Conservation (phyloP, 2,888 invertebrate genomes). For the Aphodius sticticus region DNA sequence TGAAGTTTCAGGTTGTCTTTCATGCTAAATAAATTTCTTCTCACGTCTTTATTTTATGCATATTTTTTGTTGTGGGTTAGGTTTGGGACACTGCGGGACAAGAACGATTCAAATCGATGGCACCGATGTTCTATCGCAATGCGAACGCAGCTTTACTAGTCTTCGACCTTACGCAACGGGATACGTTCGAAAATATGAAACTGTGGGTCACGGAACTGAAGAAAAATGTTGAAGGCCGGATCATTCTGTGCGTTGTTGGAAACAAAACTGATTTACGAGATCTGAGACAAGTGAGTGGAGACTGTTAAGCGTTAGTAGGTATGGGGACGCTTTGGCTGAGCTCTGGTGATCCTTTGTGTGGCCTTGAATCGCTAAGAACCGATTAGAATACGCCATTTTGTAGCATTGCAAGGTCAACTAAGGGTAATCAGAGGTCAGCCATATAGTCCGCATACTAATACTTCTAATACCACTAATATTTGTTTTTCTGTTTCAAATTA, state of each 20-base stretch:
- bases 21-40: neutral
- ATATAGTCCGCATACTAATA: no score
- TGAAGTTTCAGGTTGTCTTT: constrained; percentile 76
- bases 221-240: constrained; percentile 79
- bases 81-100: constrained; percentile 93
- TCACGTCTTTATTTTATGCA: no score
- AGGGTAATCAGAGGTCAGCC: no score
- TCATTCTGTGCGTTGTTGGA: constrained; percentile 83
- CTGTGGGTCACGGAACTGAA: constrained; percentile 85
- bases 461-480: no score
- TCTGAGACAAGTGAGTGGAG: constrained; percentile 64
- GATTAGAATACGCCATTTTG: no score
- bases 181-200: constrained; percentile 81
- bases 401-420: no score
- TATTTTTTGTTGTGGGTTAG: constrained; percentile 58
- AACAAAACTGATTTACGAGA: constrained; percentile 83
- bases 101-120: constrained; percentile 89
- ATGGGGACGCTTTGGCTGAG: neutral
- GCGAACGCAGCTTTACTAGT: constrained; percentile 89
- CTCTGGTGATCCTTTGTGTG: no score
- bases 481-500: no score
- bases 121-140: constrained; percentile 94
- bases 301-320: neutral
- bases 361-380: no score
- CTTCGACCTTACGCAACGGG: constrained; percentile 82